Conservation (phyloP, 2,888 invertebrate species). For the Selenia dentaria region DNA sequence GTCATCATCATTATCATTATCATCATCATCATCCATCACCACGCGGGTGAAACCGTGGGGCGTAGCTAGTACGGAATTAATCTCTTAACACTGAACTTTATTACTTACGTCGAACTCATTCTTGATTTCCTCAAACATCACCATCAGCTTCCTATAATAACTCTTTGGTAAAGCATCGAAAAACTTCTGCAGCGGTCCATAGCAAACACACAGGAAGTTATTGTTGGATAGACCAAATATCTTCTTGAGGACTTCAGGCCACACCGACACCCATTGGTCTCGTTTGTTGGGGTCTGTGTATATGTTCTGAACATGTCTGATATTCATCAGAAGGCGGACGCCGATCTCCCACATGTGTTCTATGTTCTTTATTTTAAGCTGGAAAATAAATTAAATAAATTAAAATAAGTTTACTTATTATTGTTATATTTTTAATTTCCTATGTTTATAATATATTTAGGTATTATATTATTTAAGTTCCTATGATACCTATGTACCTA, state of each 20-base stretch:
- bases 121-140: conserved; percentile 84
- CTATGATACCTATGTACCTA: too few species aligned
- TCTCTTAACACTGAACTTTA: too few species aligned
- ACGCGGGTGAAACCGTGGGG: too few species aligned
- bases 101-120: conserved; percentile 82
- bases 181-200: conserved; percentile 86
- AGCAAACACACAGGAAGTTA: conserved; percentile 86
- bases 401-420: too few species aligned
- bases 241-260: conserved; percentile 87
- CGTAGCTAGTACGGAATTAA: too few species aligned
- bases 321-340: conserved; percentile 82
- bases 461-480: too few species aligned
- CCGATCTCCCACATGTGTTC: conserved; percentile 87
- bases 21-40: too few species aligned
- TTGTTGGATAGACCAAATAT: conserved; percentile 86
- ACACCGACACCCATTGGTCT: conserved; percentile 84
- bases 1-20: too few species aligned
- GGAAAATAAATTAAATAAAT: conserved; percentile 31
- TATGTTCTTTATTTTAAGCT: conserved; percentile 87
- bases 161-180: conserved; percentile 84
- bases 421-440: too few species aligned
- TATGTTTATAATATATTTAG: too few species aligned
- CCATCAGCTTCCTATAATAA: conserved; percentile 78
- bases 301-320: conserved; percentile 86
- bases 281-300: conserved; percentile 87